phyloP scores from a whole-genome alignment of 2,888 invertebrate species.

The Lasioglossum figueresi region DNA sequence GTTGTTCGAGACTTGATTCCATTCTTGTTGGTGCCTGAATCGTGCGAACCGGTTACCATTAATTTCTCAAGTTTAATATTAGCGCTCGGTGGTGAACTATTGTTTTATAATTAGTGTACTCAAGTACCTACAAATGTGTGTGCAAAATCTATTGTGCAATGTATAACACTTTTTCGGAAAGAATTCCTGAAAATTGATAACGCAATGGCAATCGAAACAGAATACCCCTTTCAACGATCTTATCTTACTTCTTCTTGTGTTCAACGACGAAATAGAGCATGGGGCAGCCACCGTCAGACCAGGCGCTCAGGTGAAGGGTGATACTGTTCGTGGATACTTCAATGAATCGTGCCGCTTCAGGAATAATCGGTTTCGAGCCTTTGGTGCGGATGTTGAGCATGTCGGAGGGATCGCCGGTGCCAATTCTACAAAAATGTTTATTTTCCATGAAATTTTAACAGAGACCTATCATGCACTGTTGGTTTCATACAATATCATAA shows the following conservation, averaged over 20 bases:
- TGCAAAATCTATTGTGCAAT: neutral
- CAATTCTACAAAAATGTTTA: slow-evolving; percentile 87
- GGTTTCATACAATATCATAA: neutral
- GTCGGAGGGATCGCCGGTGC: slow-evolving; percentile 95
- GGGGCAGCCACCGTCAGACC: slow-evolving; percentile 97
- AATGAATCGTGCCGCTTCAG: slow-evolving; percentile 95
- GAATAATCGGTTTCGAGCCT: slow-evolving; percentile 96
- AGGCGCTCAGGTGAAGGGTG: slow-evolving; percentile 95
- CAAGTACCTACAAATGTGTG: no score
- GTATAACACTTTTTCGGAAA: neutral
- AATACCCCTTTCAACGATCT: neutral
- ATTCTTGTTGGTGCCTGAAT: slow-evolving; percentile 91
- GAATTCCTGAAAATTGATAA: neutral
- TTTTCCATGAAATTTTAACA: neutral
- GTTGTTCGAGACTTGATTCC: slow-evolving; percentile 97
- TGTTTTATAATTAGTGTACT: neutral
- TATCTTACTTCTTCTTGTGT: slow-evolving; percentile 93
- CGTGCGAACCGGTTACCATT: slow-evolving; percentile 9
- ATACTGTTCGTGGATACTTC: slow-evolving; percentile 97
- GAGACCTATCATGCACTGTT: neutral
- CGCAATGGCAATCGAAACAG: neutral
- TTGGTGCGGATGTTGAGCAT: slow-evolving; percentile 95
- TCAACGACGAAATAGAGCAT: slow-evolving; percentile 98
- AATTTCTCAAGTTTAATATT: neutral
- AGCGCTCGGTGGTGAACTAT: no score